A percentile compares a stretch with the other conserved stretches of the same genome.
Evolutionary conservation across 2,797 vertebrate genomes (phyloP).

Genomic region (Gymnothorax reevesii): DNA sequence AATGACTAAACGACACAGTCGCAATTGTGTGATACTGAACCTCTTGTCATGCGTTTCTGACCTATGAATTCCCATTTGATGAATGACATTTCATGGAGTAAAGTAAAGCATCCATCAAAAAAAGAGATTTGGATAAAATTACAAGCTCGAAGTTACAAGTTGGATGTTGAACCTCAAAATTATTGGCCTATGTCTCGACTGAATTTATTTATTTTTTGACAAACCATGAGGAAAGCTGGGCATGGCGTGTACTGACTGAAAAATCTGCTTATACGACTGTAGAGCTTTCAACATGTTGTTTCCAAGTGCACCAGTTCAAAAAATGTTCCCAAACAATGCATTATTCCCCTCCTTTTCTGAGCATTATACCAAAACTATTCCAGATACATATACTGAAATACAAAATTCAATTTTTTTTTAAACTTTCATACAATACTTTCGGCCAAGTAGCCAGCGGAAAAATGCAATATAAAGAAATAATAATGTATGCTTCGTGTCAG

Average conservation of each 20-base stretch:
- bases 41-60: not conserved
- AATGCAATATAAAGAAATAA: not conserved
- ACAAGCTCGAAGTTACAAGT: not conserved
- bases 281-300: not conserved
- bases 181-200: not conserved
- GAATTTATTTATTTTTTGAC: not conserved
- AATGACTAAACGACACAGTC: not conserved
- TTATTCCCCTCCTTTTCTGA: not conserved
- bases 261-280: not conserved
- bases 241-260: not conserved
- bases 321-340: not conserved
- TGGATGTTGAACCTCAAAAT: not conserved
- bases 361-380: constrained; percentile 16
- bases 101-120: not conserved
- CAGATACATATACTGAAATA: constrained; percentile 14
- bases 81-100: not conserved
- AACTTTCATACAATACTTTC: not conserved
- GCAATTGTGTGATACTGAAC: not conserved
- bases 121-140: not conserved
- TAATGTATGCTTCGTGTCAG: not conserved
- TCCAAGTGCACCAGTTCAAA: constrained; percentile 1
- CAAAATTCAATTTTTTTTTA: constrained; percentile 26
- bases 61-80: not conserved
- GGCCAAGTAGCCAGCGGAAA: constrained; percentile 7
- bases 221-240: not conserved